Base-by-base conservation (phyloP, 2,113 vertebrate species). In the Isichthys henryi region DNA sequence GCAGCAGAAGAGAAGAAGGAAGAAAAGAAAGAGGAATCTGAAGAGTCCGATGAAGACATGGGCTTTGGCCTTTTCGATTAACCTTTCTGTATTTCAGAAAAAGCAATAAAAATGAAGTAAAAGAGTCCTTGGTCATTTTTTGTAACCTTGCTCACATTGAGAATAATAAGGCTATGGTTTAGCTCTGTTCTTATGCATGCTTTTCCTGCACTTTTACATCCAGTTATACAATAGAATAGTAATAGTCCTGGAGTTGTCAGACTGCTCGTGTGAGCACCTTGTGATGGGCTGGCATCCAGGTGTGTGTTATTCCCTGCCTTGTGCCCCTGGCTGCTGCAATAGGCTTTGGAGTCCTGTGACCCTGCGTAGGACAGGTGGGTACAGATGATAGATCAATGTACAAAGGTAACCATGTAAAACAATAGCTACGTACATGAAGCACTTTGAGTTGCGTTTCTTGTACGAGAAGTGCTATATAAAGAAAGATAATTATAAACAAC, bases 41-140 rank as follows among this genome's bases (percentile, higher is more conserved):
- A 96, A 90, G 96, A 96, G 92, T 96, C 96, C 0, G 96, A 97
- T 58, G 96, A 97, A 92, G 96, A 97, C 85, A 97, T 97, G 96
- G 96, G 96, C 91, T 97, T 97, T 87, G 96, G 96, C 11, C 96
- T 97, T 92, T 97, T 97, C 94, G 96, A 96, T 95, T 97, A 95
- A 95, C 91, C 91, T 93, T 31, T 53, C 86, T 93, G 93, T 92
- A 92, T 88, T n/a, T 82, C 27, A 90, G 89, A 92, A 93, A 96
- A 95, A 93, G 93, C 90, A 94, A 95, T 95, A 94, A 96, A 96
- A 96, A 96, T 94, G 90, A 89, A 95, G 95, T 95, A 94, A 92
- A 45, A 43, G 5, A 80, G 52, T 10, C 7, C 86, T 1, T 23
- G 77, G 80, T 39, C 86, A 35, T 21, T 91, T 11, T 86, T 89